Evolutionary conservation across 2,888 invertebrate species (phyloP).

Genomic region (Pardosa pseudoannulata): DNA sequence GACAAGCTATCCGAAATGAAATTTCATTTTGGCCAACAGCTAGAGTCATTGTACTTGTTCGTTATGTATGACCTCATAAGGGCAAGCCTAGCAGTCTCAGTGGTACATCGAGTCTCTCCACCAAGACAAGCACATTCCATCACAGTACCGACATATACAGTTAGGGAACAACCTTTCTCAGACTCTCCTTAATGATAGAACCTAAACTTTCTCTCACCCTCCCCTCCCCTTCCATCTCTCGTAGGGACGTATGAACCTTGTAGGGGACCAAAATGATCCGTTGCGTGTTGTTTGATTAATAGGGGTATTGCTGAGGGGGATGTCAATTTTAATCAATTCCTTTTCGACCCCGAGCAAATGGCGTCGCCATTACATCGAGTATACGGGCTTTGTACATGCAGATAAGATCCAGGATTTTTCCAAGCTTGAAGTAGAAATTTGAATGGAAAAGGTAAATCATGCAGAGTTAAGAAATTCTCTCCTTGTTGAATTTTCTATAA

Average conservation of each 20-base stretch:
- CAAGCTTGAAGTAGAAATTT: too few species aligned
- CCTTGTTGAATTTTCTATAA: too few species aligned
- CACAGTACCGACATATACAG: background rate
- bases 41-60: background rate
- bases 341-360: constrained; percentile 23
- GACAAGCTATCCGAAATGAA: background rate
- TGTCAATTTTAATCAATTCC: constrained; percentile 44
- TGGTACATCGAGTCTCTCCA: background rate
- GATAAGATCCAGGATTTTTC: constrained; percentile 17
- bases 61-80: background rate
- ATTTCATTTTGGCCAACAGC: background rate
- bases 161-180: background rate
- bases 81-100: background rate
- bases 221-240: background rate
- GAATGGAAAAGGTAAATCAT: too few species aligned
- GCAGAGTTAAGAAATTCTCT: too few species aligned
- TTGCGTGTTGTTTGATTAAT: constrained; percentile 46
- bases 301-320: constrained; percentile 1
- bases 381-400: background rate
- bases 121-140: background rate
- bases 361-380: background rate
- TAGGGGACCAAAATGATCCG: background rate
- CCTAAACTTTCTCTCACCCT: background rate
- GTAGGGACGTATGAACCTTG: background rate
- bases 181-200: background rate